Base-by-base conservation (phyloP, 2,113 vertebrate genomes). In the Oreochromis tanganicae region DNA sequence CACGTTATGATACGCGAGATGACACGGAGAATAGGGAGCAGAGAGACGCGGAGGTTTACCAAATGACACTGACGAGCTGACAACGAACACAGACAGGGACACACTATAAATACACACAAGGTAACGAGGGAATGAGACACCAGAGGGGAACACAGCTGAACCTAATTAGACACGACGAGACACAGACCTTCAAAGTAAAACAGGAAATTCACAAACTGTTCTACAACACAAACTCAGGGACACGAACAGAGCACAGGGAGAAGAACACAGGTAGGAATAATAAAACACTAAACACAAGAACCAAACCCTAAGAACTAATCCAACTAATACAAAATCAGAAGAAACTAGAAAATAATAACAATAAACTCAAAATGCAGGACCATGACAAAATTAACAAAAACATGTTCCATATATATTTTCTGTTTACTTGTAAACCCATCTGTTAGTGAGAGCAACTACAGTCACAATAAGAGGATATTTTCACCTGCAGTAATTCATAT, bases 11-110 rank as follows among this genome's bases (percentile, higher is more conserved):
- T 29, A 29, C 29, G 27, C 27, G 27, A 27, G 27, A 27, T 27
- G 21, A 27, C 2, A 13, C 0, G 2, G n/a, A 0, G 1, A 55
- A 0, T 55, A 6, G 54, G 4, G 19, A 1, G 50, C 19, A n/a
- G 9, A 11, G 55, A 1, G 21, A 21, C 0, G 0, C 6, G 0
- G 21, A 0, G 21, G 55, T 57, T 57, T 57, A 57, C 21, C 55
- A 57, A 27, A 27, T 27, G 27, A 27, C 55, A 57, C 55, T 27
- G 55, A 14, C 4, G 0, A 56, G 21, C 21, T 0, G 1, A 56
- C 21, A 13, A 56, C 3, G 2, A 56, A 4, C 12, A 56, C 0
- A 57, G 55, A 52, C 29, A 32, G 5, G 5, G 5, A 32, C 29
- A 32, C 29, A 32, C 29, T 32, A 32, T 6, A 32, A n/a, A n/a